These are phyloP conservation scores for Leptinotarsa lineolata DNA, from an alignment of 1,140 invertebrate genomes.

Conservation along the genomic window DNA sequence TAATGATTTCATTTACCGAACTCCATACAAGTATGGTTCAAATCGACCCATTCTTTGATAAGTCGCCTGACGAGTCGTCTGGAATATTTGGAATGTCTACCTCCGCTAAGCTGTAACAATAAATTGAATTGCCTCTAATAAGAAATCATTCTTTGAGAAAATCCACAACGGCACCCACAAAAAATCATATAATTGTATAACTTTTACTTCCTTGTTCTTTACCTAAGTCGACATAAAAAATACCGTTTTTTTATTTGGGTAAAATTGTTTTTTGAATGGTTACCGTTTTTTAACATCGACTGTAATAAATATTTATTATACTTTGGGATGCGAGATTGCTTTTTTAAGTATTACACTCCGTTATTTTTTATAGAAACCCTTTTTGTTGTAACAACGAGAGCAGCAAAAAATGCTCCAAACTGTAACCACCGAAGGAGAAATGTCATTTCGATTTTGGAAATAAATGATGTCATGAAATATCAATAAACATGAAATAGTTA, in stretches of 20 bases:
- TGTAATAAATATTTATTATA: constrained; percentile 4
- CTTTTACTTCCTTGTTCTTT: neutral
- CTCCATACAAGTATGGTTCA: too few relatives aligned
- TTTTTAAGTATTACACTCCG: neutral
- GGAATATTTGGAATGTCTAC: too few relatives aligned
- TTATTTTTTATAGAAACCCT: constrained; percentile 1
- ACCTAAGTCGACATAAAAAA: neutral
- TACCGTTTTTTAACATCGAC: neutral
- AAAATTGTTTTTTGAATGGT: neutral
- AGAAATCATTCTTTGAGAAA: neutral
- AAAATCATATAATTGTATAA: constrained; percentile 3
- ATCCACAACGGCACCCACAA: neutral
- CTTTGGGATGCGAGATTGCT: neutral
- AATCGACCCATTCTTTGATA: too few relatives aligned
- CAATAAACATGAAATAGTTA: too few relatives aligned
- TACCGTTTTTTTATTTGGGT: constrained; percentile 15
- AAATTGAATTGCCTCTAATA: neutral
- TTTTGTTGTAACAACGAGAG: neutral
- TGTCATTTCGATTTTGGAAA: too few relatives aligned
- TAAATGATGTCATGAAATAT: too few relatives aligned
- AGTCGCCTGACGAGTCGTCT: too few relatives aligned
- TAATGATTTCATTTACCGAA: too few relatives aligned
- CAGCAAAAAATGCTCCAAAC: neutral
- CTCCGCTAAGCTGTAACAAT: neutral
- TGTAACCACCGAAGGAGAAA: too few relatives aligned